A percentile compares a stretch with the other conserved stretches of the same genome.
These are phyloP conservation scores for Melanotaenia parkinsoni DNA, from an alignment of 2,797 vertebrate genomes.

Conservation along the genomic window DNA sequence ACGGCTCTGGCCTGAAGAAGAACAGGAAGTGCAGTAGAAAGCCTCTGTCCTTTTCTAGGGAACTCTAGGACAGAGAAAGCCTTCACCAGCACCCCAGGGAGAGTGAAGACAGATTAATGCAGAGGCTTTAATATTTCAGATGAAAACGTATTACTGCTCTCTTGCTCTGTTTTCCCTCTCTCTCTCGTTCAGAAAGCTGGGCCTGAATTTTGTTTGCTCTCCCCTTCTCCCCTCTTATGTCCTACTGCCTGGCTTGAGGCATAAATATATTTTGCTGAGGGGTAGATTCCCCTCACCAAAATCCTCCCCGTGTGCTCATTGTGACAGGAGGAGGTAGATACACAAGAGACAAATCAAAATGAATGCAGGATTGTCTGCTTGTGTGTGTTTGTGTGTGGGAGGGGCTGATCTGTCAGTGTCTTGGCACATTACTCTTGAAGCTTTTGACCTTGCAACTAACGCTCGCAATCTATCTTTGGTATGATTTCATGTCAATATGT, in stretches of 20 bases:
- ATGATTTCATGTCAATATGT: slow-evolving; percentile 31
- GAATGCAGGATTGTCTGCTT: slow-evolving; percentile 34
- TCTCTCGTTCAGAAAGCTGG: slow-evolving; percentile 25
- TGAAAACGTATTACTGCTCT: slow-evolving; percentile 82
- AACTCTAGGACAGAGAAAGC: slow-evolving; percentile 71
- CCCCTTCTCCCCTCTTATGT: slow-evolving; percentile 33
- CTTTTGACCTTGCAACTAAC: slow-evolving; percentile 54
- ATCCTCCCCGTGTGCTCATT: slow-evolving; percentile 45
- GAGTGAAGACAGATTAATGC: slow-evolving; percentile 83
- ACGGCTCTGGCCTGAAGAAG: slow-evolving; percentile 27
- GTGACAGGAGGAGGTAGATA: slow-evolving; percentile 64
- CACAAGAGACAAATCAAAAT: slow-evolving; percentile 50
- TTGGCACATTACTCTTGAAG: slow-evolving; percentile 15
- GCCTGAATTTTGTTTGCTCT: slow-evolving; percentile 27
- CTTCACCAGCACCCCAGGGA: slow-evolving; percentile 76
- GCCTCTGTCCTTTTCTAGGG: slow-evolving; percentile 71
- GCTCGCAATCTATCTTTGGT: slow-evolving; percentile 28
- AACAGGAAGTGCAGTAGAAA: slow-evolving; percentile 57
- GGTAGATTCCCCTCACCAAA: slow-evolving; percentile 46
- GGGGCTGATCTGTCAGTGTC: slow-evolving; percentile 8
- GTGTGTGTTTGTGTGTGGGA: background rate
- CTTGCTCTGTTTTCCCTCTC: slow-evolving; percentile 41
- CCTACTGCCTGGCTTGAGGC: slow-evolving; percentile 50
- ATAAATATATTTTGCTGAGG: slow-evolving; percentile 63
- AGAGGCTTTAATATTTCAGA: slow-evolving; percentile 85